A percentile compares a stretch with the other conserved stretches of the same genome.
These are phyloP conservation scores for Chesias legatella DNA, from an alignment of 2,888 invertebrate genomes.

Conservation along the genomic window DNA sequence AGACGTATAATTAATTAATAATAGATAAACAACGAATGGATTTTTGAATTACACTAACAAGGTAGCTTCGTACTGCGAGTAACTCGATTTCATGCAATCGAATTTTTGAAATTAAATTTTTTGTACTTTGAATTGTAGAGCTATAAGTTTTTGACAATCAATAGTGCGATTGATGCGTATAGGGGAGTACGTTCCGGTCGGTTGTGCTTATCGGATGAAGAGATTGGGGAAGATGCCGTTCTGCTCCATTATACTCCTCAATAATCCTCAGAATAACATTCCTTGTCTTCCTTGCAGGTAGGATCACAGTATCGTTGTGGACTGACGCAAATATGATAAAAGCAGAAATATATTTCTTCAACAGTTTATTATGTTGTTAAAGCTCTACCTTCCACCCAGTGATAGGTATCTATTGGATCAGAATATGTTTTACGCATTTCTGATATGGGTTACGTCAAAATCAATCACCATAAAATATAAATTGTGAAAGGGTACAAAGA, in stretches of 20 bases:
- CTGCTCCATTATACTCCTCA: slow-evolving; percentile 69
- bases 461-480: slow-evolving; percentile 39
- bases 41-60: no score
- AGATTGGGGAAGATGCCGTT: slow-evolving; percentile 64
- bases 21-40: no score
- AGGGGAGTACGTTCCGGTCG: slow-evolving; percentile 71
- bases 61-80: no score
- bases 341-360: neutral
- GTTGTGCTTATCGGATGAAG: slow-evolving; percentile 71
- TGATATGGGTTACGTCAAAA: slow-evolving; percentile 32
- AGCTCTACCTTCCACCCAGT: slow-evolving; percentile 14
- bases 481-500: slow-evolving; percentile 43
- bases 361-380: slow-evolving; percentile 1
- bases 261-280: slow-evolving; percentile 51
- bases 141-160: slow-evolving; percentile 58
- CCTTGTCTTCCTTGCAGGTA: slow-evolving; percentile 8
- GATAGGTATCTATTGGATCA: no score
- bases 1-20: no score
- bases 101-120: slow-evolving; percentile 18
- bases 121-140: slow-evolving; percentile 36
- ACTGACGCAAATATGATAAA: neutral
- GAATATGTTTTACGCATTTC: slow-evolving; percentile 16
- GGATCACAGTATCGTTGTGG: no score
- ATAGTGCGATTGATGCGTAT: slow-evolving; percentile 65
- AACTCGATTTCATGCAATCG: no score